phyloP scores from a whole-genome alignment of 2,888 invertebrate genomes.

The Muscina levida region DNA sequence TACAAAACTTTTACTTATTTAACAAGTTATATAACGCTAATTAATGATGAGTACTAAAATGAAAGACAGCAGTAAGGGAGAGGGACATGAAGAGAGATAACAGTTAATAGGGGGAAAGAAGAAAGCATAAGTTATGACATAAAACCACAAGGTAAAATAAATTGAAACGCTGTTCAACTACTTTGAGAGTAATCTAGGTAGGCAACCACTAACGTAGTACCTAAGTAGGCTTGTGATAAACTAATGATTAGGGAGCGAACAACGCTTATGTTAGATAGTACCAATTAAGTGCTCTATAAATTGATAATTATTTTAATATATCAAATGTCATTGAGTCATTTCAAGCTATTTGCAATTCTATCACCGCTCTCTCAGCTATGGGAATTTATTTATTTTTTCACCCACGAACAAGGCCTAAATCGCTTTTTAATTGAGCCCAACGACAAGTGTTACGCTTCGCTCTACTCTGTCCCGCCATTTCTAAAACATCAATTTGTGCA shows the following conservation, averaged over 20 bases:
- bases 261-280: too few relatives aligned
- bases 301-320: too few relatives aligned
- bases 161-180: constrained; percentile 34
- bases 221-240: too few relatives aligned
- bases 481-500: constrained; percentile 60
- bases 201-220: too few relatives aligned
- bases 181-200: background rate
- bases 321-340: too few relatives aligned
- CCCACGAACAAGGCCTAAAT: background rate
- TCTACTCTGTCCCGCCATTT: constrained; percentile 16
- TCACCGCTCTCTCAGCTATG: too few relatives aligned
- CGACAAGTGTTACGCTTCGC: too few relatives aligned
- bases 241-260: too few relatives aligned
- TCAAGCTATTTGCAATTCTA: too few relatives aligned
- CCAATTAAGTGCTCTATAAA: too few relatives aligned
- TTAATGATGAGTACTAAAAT: constrained; percentile 76
- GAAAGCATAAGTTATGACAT: too few relatives aligned
- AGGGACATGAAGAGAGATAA: background rate
- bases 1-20: constrained; percentile 48
- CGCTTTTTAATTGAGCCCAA: constrained; percentile 8
- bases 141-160: constrained; percentile 38
- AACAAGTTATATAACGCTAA: constrained; percentile 74
- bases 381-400: too few relatives aligned
- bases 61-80: constrained; percentile 49
- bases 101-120: constrained; percentile 44